Percentiles rank a stretch among this genome's conserved stretches.
phyloP scores from a whole-genome alignment of 2,888 invertebrate genomes.

The Lasiommata megera region DNA sequence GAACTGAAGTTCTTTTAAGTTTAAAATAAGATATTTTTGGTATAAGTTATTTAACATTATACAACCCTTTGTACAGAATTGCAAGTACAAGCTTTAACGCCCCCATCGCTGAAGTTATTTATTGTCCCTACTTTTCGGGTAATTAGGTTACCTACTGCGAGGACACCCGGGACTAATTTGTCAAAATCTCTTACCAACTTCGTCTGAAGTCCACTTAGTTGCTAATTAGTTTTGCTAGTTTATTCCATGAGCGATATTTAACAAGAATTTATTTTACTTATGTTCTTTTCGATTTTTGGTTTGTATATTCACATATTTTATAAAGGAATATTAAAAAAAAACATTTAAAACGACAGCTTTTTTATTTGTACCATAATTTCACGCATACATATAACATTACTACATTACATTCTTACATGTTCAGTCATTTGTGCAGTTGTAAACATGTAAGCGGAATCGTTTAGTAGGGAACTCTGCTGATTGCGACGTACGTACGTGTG shows the following conservation, averaged over 20 bases:
- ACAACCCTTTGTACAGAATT: constrained; percentile 15
- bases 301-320: too few relatives aligned
- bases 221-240: constrained; percentile 34
- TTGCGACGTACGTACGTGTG: constrained; percentile 16
- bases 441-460: background rate
- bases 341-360: too few relatives aligned
- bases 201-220: constrained; percentile 37
- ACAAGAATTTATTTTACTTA: background rate
- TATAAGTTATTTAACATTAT: background rate
- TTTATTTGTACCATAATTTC: too few relatives aligned
- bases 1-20: too few relatives aligned
- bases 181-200: constrained; percentile 51
- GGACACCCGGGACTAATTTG: constrained; percentile 65
- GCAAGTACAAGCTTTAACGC: constrained; percentile 23
- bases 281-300: background rate
- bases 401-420: background rate
- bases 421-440: background rate
- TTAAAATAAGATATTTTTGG: background rate
- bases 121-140: constrained; percentile 62
- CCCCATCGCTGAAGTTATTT: constrained; percentile 42
- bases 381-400: background rate
- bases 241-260: background rate
- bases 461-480: constrained; percentile 14
- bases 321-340: too few relatives aligned
- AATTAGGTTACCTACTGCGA: constrained; percentile 60